These are phyloP conservation scores for Iselma pallidipennis DNA, from an alignment of 2,888 invertebrate genomes.

Conservation along the genomic window DNA sequence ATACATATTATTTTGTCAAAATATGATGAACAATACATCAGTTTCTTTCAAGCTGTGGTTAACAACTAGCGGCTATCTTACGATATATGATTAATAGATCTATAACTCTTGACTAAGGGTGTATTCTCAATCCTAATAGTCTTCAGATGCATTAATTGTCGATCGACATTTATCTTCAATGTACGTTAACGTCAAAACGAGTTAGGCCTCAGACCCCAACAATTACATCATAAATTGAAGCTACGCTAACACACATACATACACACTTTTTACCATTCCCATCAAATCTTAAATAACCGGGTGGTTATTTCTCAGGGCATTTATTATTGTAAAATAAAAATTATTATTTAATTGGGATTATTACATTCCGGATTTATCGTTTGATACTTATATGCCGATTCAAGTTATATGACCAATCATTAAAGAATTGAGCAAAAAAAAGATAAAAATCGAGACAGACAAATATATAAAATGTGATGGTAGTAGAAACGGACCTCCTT, in stretches of 20 bases:
- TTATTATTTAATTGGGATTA: constrained; percentile 44
- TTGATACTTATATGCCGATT: constrained; percentile 17
- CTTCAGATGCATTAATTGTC: constrained; percentile 52
- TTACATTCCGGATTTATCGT: constrained; percentile 47
- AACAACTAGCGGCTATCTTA: neutral
- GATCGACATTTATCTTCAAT: constrained; percentile 48
- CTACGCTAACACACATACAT: neutral
- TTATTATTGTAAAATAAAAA: constrained; percentile 41
- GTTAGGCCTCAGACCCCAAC: constrained; percentile 40
- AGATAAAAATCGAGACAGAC: no score
- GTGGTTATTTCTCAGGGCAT: constrained; percentile 37
- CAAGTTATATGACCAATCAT: neutral
- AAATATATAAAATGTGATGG: no score
- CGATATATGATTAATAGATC: constrained; percentile 50
- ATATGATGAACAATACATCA: constrained; percentile 39
- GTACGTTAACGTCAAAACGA: constrained; percentile 49
- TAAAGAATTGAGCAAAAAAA: neutral
- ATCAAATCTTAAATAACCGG: neutral
- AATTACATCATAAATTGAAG: constrained; percentile 48
- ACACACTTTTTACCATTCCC: constrained; percentile 9
- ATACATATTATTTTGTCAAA: constrained; percentile 51
- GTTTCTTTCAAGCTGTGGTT: neutral
- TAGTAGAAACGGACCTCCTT: no score
- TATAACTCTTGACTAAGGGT: constrained; percentile 51
- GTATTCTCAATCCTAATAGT: constrained; percentile 45